Evolutionary conservation across 1,140 invertebrate genomes (phyloP).

Genomic region (Apis dorsata): DNA sequence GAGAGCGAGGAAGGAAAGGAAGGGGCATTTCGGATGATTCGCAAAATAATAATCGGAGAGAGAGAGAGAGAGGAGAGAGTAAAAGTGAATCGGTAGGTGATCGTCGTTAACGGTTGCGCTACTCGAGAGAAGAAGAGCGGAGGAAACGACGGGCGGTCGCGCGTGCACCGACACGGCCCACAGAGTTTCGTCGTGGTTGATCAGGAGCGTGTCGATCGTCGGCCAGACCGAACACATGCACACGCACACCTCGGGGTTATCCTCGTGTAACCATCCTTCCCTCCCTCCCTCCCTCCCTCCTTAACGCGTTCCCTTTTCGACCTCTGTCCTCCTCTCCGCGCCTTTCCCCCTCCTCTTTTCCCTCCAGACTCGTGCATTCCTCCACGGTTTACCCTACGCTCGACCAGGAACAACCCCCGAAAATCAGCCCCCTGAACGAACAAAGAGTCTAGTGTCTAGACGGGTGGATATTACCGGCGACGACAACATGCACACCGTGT

Average conservation of each 20-base stretch:
- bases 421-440: conserved; percentile 55
- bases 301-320: no score
- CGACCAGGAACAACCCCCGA: conserved; percentile 56
- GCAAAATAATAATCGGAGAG: conserved; percentile 20
- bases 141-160: conserved; percentile 57
- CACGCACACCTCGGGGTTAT: conserved; percentile 9
- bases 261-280: conserved; percentile 37
- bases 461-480: conserved; percentile 54
- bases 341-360: not conserved
- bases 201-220: conserved; percentile 38
- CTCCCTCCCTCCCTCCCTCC: not conserved
- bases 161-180: conserved; percentile 51
- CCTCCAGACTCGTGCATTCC: conserved; percentile 28
- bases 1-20: not conserved
- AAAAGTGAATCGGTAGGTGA: conserved; percentile 50
- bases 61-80: conserved; percentile 13
- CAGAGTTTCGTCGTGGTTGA: conserved; percentile 56
- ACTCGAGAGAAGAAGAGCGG: conserved; percentile 26
- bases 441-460: conserved; percentile 64
- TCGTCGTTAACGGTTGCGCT: conserved; percentile 43
- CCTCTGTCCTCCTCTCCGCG: not conserved
- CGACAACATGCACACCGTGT: conserved; percentile 18
- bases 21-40: not conserved
- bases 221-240: conserved; percentile 38
- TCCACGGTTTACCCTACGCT: conserved; percentile 42